Evolutionary conservation across 2,888 invertebrate species (phyloP).

Genomic region (Tetragnatha montana): DNA sequence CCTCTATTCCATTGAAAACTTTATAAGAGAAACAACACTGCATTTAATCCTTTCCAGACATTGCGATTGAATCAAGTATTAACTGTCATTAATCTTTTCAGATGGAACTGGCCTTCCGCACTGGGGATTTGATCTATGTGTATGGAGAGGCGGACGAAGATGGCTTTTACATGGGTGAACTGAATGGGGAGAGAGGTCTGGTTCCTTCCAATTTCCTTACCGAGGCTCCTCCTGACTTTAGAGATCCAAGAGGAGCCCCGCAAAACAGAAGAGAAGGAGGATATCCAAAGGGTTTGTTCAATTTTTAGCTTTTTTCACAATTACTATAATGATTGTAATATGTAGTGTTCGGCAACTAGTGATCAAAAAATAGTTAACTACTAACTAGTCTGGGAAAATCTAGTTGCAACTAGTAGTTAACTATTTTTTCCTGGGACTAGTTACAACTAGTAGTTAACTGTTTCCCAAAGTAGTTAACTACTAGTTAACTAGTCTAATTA

Average conservation of each 20-base stretch:
- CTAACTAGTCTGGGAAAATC: no score
- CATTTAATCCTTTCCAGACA: no score
- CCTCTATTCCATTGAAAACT: no score
- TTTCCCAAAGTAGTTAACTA: no score
- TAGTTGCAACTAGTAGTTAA: no score
- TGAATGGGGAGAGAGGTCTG: slow-evolving; percentile 92
- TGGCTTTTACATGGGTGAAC: slow-evolving; percentile 98
- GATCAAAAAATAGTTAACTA: no score
- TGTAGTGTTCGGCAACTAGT: no score
- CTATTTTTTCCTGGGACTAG: no score
- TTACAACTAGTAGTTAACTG: no score
- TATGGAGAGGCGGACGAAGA: slow-evolving; percentile 99
- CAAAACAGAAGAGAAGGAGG: slow-evolving; percentile 39
- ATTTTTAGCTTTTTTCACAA: not conserved
- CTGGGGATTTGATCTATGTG: slow-evolving; percentile 96
- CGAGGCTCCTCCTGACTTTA: slow-evolving; percentile 78
- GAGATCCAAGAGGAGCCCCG: slow-evolving; percentile 57
- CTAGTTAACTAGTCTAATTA: no score
- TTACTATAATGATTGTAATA: not conserved
- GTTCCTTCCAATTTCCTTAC: slow-evolving; percentile 99
- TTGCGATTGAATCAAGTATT: no score
- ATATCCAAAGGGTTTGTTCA: slow-evolving; percentile 59
- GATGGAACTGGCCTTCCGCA: slow-evolving; percentile 97
- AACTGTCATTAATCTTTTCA: slow-evolving; percentile 77
- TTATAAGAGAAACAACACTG: no score